Conservation (phyloP, 2,113 vertebrate genomes). For the Paramormyrops kingsleyae region DNA sequence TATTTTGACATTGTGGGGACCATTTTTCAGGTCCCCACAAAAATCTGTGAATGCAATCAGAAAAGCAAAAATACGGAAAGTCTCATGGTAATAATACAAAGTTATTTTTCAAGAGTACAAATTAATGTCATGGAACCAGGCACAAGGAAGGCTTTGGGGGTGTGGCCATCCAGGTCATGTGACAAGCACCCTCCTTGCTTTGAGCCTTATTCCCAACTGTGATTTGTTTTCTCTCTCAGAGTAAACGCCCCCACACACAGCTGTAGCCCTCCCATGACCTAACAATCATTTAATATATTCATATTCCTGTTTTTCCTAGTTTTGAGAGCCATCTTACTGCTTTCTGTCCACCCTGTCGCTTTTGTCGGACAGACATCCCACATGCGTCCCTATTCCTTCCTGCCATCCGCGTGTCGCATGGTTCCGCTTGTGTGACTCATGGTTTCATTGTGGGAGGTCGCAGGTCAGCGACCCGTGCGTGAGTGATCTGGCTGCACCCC, state of each 20-base stretch:
- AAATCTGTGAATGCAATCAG: too few relatives aligned
- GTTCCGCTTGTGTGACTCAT: not conserved
- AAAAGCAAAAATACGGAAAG: too few relatives aligned
- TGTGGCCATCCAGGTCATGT: not conserved
- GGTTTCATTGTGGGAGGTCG: not conserved
- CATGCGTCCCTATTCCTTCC: not conserved
- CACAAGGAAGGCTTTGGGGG: not conserved
- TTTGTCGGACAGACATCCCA: not conserved
- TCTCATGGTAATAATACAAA: not conserved
- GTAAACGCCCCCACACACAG: not conserved
- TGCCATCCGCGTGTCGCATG: not conserved
- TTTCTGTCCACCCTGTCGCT: not conserved
- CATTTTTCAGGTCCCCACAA: too few relatives aligned
- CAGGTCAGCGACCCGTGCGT: not conserved
- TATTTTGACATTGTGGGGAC: too few relatives aligned
- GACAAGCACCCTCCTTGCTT: not conserved
- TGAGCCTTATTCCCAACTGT: not conserved
- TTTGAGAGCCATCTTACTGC: not conserved
- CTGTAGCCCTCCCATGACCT: not conserved
- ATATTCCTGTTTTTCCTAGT: not conserved
- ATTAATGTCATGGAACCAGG: not conserved
- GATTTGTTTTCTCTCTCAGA: not conserved
- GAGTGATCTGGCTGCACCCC: not conserved
- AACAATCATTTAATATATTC: not conserved
- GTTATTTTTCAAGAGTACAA: not conserved